Evolutionary conservation across 2,113 vertebrate genomes (phyloP).

Genomic region (Lonchura striata): DNA sequence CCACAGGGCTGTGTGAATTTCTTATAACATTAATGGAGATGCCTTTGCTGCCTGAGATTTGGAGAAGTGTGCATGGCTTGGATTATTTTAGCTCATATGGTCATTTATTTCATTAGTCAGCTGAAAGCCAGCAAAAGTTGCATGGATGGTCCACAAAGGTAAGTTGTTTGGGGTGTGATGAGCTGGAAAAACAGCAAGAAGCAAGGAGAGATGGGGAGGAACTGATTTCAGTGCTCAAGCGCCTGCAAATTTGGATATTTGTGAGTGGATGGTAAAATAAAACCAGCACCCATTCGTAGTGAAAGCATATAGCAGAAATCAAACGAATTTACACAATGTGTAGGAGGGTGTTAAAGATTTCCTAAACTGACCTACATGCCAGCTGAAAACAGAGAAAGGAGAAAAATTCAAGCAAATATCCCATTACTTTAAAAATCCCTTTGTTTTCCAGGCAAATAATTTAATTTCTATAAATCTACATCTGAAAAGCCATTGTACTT

Average conservation of each 20-base stretch:
- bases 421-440: background rate
- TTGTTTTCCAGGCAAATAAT: conserved; percentile 2
- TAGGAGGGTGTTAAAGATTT: background rate
- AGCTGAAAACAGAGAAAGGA: background rate
- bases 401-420: background rate
- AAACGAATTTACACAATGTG: rapidly evolving
- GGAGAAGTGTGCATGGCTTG: background rate
- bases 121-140: background rate
- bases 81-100: background rate
- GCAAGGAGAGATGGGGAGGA: background rate
- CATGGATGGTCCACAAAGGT: background rate
- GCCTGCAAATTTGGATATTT: background rate
- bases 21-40: background rate
- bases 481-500: background rate
- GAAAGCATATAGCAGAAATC: background rate
- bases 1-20: background rate
- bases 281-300: background rate
- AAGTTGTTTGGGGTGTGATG: background rate
- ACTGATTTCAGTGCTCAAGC: background rate
- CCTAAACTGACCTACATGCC: background rate
- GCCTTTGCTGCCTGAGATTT: background rate
- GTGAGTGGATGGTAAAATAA: background rate
- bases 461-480: background rate
- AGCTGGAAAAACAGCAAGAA: background rate
- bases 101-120: conserved; percentile 30